Evolutionary conservation across 2,113 vertebrate genomes (phyloP).

Genomic region (Sebastes schlegelii): DNA sequence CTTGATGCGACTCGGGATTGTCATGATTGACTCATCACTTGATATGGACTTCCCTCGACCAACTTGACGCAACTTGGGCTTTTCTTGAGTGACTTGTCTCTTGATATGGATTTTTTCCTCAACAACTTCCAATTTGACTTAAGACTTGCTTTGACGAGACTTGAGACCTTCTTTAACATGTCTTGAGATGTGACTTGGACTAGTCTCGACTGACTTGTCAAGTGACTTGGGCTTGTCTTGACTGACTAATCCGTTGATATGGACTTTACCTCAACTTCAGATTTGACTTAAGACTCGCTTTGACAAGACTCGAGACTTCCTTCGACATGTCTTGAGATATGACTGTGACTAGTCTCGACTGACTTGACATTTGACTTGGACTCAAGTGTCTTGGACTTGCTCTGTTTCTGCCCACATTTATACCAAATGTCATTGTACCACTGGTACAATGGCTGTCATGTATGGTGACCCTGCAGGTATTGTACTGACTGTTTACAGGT

Average conservation of each 20-base stretch:
- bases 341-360: background rate
- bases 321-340: background rate
- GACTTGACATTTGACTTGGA: background rate
- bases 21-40: no score
- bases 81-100: background rate
- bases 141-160: no score
- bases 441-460: slow-evolving; percentile 19
- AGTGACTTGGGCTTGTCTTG: background rate
- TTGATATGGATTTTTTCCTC: no score
- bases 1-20: background rate
- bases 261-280: no score
- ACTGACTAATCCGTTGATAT: background rate
- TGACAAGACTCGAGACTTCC: background rate
- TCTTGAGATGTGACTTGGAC: background rate
- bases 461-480: slow-evolving; percentile 11
- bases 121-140: background rate
- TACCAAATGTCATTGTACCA: no score
- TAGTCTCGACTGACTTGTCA: no score
- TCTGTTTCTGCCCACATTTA: background rate
- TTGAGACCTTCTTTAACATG: background rate
- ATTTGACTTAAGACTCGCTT: no score
- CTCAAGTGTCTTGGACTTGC: background rate
- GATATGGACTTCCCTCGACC: no score
- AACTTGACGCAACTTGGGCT: no score
- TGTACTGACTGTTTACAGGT: slow-evolving; percentile 5